Conservation (phyloP, 2,888 invertebrate genomes). For the Pristionchus maxplancki region DNA sequence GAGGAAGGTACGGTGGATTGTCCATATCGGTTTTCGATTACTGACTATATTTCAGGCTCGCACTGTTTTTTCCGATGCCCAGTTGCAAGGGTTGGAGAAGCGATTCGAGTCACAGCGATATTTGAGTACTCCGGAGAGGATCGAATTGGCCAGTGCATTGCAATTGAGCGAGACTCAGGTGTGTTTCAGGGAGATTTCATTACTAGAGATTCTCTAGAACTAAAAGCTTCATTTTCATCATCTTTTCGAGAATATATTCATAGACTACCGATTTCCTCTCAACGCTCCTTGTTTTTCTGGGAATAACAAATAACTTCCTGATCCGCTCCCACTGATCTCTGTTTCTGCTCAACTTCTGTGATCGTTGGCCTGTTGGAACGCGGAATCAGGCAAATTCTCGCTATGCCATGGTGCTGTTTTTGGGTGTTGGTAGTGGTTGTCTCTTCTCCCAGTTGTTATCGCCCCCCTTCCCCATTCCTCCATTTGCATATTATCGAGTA, state of each 20-base stretch:
- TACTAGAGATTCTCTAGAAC: no score
- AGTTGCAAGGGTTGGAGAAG: conserved; percentile 74
- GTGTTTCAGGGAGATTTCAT: background rate
- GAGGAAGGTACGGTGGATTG: conserved; percentile 44
- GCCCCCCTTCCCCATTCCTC: background rate
- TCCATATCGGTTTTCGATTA: background rate
- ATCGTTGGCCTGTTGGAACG: background rate
- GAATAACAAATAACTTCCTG: conserved; percentile 81
- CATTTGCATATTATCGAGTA: conserved; percentile 29
- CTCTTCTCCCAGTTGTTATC: background rate
- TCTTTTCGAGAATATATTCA: no score
- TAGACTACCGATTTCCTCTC: no score
- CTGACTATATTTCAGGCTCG: conserved; percentile 84
- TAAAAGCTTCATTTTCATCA: no score
- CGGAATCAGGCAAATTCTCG: background rate
- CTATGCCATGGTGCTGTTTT: background rate
- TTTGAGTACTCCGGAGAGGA: conserved; percentile 75
- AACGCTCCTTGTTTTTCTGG: no score
- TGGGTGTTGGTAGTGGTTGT: background rate
- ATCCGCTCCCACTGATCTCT: conserved; percentile 90
- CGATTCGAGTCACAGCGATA: conserved; percentile 74
- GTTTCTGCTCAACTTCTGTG: background rate
- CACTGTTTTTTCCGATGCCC: conserved; percentile 86
- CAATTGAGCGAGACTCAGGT: conserved; percentile 82
- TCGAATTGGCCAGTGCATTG: conserved; percentile 71